Evolutionary conservation across 2,888 invertebrate genomes (phyloP), one percentile per base, ranked within the genome.

Genomic region (Pocota personata): DNA sequence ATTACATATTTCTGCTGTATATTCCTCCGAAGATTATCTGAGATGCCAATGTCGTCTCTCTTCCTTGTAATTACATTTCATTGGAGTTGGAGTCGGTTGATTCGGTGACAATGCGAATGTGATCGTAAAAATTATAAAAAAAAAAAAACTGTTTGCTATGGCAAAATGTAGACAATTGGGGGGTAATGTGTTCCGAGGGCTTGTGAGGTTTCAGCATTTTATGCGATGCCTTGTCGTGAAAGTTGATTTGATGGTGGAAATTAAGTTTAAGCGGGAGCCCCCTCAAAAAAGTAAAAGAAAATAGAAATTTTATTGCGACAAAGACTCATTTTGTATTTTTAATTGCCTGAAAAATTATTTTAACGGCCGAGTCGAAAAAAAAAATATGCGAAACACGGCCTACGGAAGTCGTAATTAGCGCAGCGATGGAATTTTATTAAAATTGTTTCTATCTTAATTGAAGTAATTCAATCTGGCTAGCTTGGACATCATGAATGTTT

Each of bases 351-450:
- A 40, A n/a, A 60, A 50, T 60, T 57, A 16, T 57, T 35, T 66
- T 66, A 35, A 75, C 6, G 24, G 21, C 24, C 14, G 30, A 55
- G 21, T 21, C 19, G 12, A 19, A n/a, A 7, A 58, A 2, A 21
- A 30, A 21, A 30, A 14, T 35, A 35, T 35, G 69, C 24, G 62
- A 50, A 27, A 62, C 19, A 16, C 48, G 8, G 57, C 48, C 48
- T 48, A 40, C 60, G 69, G 77, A 77, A 77, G 60, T 77, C 16
- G 52, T 77, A 67, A 76, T 76, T 76, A 58, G 35, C 48, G 37
- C 37, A 64, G 66, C 48, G 48, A 66, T 58, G 62, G n/a, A 60
- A 32, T 58, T 72, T 35, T 35, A 57, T 66, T 32, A 75, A 75
- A 46, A 75, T 27, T 52, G n/a, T 1, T 30, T 37, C 16, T 43